Evolutionary conservation across 2,797 vertebrate genomes (phyloP).

Genomic region (Muraenolepis orangiensis): DNA sequence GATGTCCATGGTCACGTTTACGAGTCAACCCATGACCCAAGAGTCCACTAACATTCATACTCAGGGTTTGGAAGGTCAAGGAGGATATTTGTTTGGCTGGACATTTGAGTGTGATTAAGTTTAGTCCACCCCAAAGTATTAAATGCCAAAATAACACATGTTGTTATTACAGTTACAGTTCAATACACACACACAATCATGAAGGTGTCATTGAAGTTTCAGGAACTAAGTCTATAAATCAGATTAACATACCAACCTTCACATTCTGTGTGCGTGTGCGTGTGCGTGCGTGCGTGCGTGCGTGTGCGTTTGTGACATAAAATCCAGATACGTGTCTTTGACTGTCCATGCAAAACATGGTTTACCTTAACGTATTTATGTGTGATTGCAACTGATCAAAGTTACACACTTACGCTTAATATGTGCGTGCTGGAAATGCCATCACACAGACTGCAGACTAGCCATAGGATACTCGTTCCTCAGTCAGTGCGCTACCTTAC

Average conservation of each 20-base stretch:
- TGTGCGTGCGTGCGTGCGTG: background rate
- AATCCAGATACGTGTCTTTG: too few species aligned
- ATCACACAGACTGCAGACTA: background rate
- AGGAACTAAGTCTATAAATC: too few species aligned
- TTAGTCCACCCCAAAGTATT: background rate
- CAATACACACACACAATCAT: background rate
- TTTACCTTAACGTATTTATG: too few species aligned
- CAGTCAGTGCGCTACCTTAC: background rate
- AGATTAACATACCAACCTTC: too few species aligned
- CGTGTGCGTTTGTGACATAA: background rate
- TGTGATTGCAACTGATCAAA: too few species aligned
- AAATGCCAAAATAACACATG: background rate
- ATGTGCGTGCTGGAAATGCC: background rate
- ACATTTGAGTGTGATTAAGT: background rate
- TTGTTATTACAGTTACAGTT: too few species aligned
- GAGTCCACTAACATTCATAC: background rate
- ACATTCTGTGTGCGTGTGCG: constrained; percentile 11
- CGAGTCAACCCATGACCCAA: background rate
- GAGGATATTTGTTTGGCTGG: background rate
- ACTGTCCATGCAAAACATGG: too few species aligned
- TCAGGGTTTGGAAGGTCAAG: background rate
- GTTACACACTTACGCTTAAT: too few species aligned
- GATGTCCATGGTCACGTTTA: background rate
- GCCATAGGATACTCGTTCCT: background rate
- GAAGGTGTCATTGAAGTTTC: background rate